A percentile compares a stretch with the other conserved stretches of the same genome.
Evolutionary conservation across 2,113 vertebrate species (phyloP).

Genomic region (Mastomys natalensis): DNA sequence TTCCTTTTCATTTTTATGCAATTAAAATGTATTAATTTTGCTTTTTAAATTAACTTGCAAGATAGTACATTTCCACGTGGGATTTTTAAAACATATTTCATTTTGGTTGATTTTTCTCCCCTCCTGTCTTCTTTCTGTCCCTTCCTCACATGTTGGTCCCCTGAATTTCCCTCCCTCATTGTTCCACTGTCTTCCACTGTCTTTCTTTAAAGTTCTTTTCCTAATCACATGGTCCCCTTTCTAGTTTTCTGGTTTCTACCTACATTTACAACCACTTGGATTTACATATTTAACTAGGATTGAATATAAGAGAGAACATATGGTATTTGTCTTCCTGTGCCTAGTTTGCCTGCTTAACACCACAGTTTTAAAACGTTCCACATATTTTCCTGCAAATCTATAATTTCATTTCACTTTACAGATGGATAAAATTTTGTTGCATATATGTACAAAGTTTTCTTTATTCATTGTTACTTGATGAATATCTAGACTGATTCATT

Average conservation of each 20-base stretch:
- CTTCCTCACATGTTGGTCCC: background rate
- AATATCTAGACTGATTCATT: background rate
- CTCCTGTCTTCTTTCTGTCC: background rate
- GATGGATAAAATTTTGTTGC: background rate
- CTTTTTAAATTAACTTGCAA: background rate
- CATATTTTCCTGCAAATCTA: background rate
- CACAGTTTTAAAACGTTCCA: background rate
- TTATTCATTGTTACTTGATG: background rate
- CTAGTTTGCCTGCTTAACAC: background rate
- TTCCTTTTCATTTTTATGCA: background rate
- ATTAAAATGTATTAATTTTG: background rate
- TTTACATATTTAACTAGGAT: background rate
- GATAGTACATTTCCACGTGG: background rate
- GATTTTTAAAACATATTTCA: background rate
- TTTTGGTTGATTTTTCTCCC: background rate
- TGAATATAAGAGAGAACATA: background rate
- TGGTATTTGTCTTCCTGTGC: background rate
- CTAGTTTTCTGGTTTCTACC: background rate
- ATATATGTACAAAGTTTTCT: background rate
- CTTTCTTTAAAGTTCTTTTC: background rate
- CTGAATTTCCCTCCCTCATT: background rate
- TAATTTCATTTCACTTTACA: background rate
- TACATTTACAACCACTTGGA: background rate
- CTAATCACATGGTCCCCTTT: background rate
- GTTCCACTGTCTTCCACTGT: background rate